Evolutionary conservation across 2,888 invertebrate species (phyloP).

Genomic region (Lysandra bellargus): DNA sequence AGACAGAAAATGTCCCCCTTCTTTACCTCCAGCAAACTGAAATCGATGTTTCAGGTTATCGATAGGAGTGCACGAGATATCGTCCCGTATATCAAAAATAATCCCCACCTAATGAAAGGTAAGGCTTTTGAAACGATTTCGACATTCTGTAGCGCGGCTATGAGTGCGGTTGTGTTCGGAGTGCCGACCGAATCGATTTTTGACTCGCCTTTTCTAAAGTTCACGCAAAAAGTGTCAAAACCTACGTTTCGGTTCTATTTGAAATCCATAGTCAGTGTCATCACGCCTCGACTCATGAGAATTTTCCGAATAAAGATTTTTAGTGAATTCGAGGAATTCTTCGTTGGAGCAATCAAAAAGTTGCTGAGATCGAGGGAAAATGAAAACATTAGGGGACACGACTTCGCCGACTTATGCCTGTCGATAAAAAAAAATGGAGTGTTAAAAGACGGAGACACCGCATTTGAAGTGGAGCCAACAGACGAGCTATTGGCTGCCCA

Average conservation of each 20-base stretch:
- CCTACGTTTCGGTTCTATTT: constrained; percentile 5
- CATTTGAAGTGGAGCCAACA: constrained; percentile 53
- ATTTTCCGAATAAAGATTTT: constrained; percentile 35
- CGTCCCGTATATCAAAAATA: constrained; percentile 48
- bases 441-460: constrained; percentile 51
- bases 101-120: constrained; percentile 47
- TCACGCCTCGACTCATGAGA: constrained; percentile 42
- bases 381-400: constrained; percentile 40
- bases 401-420: constrained; percentile 45
- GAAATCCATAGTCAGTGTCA: constrained; percentile 9
- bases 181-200: constrained; percentile 55
- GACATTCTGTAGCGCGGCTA: constrained; percentile 54
- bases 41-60: constrained; percentile 61
- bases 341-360: constrained; percentile 43
- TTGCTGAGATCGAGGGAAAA: constrained; percentile 39
- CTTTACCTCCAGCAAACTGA: constrained; percentile 61
- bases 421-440: constrained; percentile 46
- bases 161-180: constrained; percentile 63
- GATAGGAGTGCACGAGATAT: constrained; percentile 57
- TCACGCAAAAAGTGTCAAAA: constrained; percentile 45
- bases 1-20: constrained; percentile 61
- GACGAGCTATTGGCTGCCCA: constrained; percentile 58
- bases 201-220: constrained; percentile 57
- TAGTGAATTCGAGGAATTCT: constrained; percentile 40
- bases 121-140: constrained; percentile 46